These are phyloP conservation scores for Tretioscincus oriximinensis DNA, from an alignment of 2,113 vertebrate species.

Conservation along the genomic window DNA sequence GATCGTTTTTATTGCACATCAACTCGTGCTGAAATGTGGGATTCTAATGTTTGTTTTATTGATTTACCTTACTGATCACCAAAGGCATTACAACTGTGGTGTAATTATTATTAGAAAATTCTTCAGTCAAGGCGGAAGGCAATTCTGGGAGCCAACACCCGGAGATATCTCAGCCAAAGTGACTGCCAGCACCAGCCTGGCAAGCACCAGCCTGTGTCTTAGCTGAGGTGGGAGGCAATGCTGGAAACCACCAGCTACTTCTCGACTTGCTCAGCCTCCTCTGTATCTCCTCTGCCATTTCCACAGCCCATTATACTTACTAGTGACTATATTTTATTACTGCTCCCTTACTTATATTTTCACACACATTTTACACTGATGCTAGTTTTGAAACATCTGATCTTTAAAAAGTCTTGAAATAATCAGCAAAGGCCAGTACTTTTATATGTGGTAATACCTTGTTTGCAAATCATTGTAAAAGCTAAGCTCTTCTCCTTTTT, in stretches of 20 bases:
- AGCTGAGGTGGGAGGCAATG: too few relatives aligned
- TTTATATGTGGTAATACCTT: neutral
- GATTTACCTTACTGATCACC: too few relatives aligned
- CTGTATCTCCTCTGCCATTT: too few relatives aligned
- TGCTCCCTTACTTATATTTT: neutral
- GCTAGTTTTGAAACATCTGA: neutral
- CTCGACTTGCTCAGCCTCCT: neutral
- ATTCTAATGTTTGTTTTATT: neutral
- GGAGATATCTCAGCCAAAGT: too few relatives aligned
- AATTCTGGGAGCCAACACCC: too few relatives aligned
- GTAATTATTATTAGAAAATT: neutral
- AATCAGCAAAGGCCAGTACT: slow-evolving; percentile 6
- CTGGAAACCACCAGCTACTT: too few relatives aligned
- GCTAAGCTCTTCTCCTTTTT: slow-evolving; percentile 8
- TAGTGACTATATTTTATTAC: neutral
- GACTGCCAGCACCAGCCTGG: too few relatives aligned
- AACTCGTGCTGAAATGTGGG: neutral
- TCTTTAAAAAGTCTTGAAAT: neutral
- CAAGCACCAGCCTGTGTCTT: too few relatives aligned
- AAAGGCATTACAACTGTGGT: too few relatives aligned
- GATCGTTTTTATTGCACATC: neutral
- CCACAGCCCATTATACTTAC: too few relatives aligned
- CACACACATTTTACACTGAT: rapidly evolving
- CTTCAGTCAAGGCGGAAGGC: too few relatives aligned
- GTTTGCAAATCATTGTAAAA: neutral